Evolutionary conservation across 1,140 invertebrate genomes (phyloP), one percentile per base, ranked within the genome.

Genomic region (Coenobita brevimanus): DNA sequence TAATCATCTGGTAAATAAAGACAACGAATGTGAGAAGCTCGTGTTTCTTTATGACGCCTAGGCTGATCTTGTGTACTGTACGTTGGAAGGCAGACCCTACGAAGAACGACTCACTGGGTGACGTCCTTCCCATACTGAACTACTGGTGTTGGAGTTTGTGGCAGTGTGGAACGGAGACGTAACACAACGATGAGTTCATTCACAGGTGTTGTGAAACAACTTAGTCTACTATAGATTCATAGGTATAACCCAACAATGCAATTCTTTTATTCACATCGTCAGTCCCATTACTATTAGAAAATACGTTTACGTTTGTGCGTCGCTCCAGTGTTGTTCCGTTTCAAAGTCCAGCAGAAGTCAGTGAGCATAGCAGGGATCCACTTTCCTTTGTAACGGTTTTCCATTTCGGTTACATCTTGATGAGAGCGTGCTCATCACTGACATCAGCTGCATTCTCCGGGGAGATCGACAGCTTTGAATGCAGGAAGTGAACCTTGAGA

Each of bases 381-480:
- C 33, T 76, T 80, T 82, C 90, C 91, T 71, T 90, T 87, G 81
- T 91, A 91, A n/a, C 90, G 17, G n/a, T 73, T 62, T 57, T 91
- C 88, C 81, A 91, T 88, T 46, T 43, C 46, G n/a, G 38, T 13
- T 13, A 89, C 89, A 76, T 90, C 89, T 54, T 92, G 90, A 64
- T 92, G 89, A 50, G 91, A 91, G 90, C 91, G 50, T 91, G 89
- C 88, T 88, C 91, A 33, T 91, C 91, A 78, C 91, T 90, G 15
- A 90, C 82, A 73, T 43, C 90, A 88, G n/a, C n/a, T n/a, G n/a
- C n/a, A n/a, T n/a, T n/a, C n/a, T n/a, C n/a, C n/a, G n/a, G n/a
- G n/a, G n/a, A 89, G 36, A 76, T 76, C 36, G 81, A 57, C 60
- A 90, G 73, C 71, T 90, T 85, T 30, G 60, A 88, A 79, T 89